A percentile compares a stretch with the other conserved stretches of the same genome.
phyloP scores from a whole-genome alignment of 2,888 invertebrate species.

The Apamea crenata region DNA sequence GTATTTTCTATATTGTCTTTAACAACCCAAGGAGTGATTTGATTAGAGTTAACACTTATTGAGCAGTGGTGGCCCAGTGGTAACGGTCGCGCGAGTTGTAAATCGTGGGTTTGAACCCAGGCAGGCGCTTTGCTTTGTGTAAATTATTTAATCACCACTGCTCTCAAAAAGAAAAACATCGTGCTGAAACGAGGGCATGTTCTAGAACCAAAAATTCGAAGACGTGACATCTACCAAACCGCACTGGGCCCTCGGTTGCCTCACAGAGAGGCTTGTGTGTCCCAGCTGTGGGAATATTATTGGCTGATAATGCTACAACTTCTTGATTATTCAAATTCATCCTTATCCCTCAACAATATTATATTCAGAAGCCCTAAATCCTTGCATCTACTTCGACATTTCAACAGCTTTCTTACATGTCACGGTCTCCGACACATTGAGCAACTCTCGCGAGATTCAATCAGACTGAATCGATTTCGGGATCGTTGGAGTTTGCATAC shows the following conservation, averaged over 20 bases:
- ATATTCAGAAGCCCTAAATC: conserved; percentile 13
- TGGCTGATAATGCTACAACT: neutral
- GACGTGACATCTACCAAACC: no score
- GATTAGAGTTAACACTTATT: neutral
- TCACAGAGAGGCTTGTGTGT: no score
- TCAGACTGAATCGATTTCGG: conserved; percentile 57
- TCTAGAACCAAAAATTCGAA: no score
- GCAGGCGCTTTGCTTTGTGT: no score
- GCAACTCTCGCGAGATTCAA: conserved; percentile 53
- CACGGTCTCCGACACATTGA: conserved; percentile 50
- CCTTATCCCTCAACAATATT: neutral
- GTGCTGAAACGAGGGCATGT: no score
- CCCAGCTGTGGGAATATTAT: no score
- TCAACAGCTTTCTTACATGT: conserved; percentile 36
- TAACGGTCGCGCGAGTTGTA: no score
- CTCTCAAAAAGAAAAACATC: no score
- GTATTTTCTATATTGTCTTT: neutral
- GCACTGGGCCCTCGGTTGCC: no score
- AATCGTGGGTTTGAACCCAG: no score
- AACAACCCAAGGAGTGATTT: neutral
- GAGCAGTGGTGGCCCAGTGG: no score
- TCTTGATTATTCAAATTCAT: neutral
- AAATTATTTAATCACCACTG: no score
- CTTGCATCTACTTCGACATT: neutral
- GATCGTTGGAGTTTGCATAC: conserved; percentile 64